phyloP scores from a whole-genome alignment of 2,888 invertebrate species.

The Ypsolopha scabrella region DNA sequence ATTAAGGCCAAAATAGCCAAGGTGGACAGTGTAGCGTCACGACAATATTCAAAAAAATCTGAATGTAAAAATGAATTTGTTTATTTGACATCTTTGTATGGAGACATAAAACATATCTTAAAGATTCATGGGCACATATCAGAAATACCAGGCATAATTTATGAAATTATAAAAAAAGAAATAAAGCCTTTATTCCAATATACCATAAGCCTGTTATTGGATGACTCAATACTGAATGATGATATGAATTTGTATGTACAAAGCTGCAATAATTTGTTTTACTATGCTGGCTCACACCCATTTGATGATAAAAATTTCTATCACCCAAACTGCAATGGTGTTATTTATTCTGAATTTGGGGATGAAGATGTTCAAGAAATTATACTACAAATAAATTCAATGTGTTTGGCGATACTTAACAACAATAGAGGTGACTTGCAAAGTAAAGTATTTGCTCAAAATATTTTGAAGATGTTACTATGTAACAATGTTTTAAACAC shows the following conservation, averaged over 20 bases:
- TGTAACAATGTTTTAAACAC: neutral
- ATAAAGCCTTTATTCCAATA: slow-evolving; percentile 16
- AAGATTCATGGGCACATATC: too few species aligned
- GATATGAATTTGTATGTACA: slow-evolving; percentile 24
- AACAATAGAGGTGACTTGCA: neutral
- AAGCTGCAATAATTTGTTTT: slow-evolving; percentile 16
- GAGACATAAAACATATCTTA: too few species aligned
- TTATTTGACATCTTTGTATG: slow-evolving; percentile 17
- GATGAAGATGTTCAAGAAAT: slow-evolving; percentile 18
- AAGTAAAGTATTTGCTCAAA: neutral
- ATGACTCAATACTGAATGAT: slow-evolving; percentile 19
- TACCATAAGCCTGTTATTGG: slow-evolving; percentile 25
- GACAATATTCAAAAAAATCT: slow-evolving; percentile 40
- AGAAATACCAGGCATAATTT: too few species aligned
- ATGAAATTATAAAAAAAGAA: too few species aligned
- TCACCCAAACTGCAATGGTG: too few species aligned
- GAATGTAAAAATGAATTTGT: slow-evolving; percentile 33
- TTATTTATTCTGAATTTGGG: neutral
- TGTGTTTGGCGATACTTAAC: neutral
- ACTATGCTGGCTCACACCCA: too few species aligned
- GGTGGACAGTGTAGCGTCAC: too few species aligned
- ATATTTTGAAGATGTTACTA: neutral
- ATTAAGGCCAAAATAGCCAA: too few species aligned
- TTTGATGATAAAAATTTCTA: too few species aligned
- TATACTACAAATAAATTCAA: slow-evolving; percentile 25